Evolutionary conservation across 2,113 vertebrate species (phyloP), one percentile per base, ranked within the genome.

Genomic region (Pteropus alecto): DNA sequence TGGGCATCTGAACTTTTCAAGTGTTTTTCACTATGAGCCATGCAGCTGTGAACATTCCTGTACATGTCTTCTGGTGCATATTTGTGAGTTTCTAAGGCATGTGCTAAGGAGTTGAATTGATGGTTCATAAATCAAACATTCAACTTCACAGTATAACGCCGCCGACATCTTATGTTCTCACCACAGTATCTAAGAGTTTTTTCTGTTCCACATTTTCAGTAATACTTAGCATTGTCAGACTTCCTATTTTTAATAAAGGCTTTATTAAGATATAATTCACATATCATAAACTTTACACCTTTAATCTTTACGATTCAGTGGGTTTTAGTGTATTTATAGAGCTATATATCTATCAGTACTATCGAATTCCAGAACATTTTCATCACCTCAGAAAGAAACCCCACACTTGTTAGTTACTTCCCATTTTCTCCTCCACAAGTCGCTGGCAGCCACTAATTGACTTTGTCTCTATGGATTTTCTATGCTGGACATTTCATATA

Each of bases 181-280:
- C 33, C 58, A 28, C 33, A n/a, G n/a, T 43, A 41, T 24, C 7
- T n/a, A 61, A 60, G 15, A 54, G 6, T 83, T 43, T 16, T 78
- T 78, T 87, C 19, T 68, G 46, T 87, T 92, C 46, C 22, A 79
- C 3, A 30, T 41, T 46, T 96, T 92, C 35, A 71, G 35, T 16
- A 14, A 79, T 21, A 46, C 13, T 41, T 70, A 46, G 46, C 79
- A 68, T 41, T 38, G 28, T 61, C 74, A 73, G 71, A 87, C 21
- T 65, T 90, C 30, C 65, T 93, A 76, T 58, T 91, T 92, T 94
- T 85, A 93, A 76, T n/a, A 88, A 60, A 7, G 93, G 70, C 24
- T 74, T 84, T 93, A 94, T 67, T 73, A 65, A 87, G 11, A 93
- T 54, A 68, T 18, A 76, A 81, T 70, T 84, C 65, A 84, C 13